Evolutionary conservation across 2,113 vertebrate species (phyloP), one percentile per base, ranked within the genome.

Genomic region (Upupa epops): DNA sequence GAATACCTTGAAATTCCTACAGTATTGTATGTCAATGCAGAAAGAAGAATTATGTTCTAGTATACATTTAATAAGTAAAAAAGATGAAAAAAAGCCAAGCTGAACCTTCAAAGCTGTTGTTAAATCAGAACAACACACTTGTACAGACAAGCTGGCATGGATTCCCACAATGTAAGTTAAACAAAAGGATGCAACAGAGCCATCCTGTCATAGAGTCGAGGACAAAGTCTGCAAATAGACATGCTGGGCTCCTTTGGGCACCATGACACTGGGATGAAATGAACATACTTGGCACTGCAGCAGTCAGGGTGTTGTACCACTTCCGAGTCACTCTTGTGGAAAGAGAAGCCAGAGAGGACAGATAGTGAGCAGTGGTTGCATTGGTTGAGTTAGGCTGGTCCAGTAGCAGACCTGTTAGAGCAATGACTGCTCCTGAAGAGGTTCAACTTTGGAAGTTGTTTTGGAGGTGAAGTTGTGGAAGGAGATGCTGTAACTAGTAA

Each of bases 351-450:
- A 0, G 72, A 86, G 80, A 94, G 79, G 85, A 88, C 48, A 80
- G 79, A 73, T 86, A 58, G 86, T 86, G 80, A 88, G 81, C 77
- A 56, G 86, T 66, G 81, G 76, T 82, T 79, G 74, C 81, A 89
- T 79, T 70, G 77, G 81, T 89, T 8, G 0, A 61, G 88, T 93
- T 94, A 92, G 86, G 63, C 77, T 85, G 55, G 51, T 90, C 63
- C 40, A 64, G 42, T 82, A 12, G 46, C 86, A 90, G 80, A 60
- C 18, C 74, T 95, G 86, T 82, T 86, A 87, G 69, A 90, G 70
- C 73, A 49, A 5, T 64, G 65, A 51, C 32, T 87, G 66, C 13
- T 51, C 76, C 37, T 0, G 6, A 52, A 86, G 36, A 85, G 59
- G 52, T 88, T 82, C 90, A 72, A 45, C 51, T 86, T 66, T 87